Percentiles rank a stretch among this genome's conserved stretches.
Evolutionary conservation across 2,113 vertebrate species (phyloP).

Genomic region (Regulus satrapa): DNA sequence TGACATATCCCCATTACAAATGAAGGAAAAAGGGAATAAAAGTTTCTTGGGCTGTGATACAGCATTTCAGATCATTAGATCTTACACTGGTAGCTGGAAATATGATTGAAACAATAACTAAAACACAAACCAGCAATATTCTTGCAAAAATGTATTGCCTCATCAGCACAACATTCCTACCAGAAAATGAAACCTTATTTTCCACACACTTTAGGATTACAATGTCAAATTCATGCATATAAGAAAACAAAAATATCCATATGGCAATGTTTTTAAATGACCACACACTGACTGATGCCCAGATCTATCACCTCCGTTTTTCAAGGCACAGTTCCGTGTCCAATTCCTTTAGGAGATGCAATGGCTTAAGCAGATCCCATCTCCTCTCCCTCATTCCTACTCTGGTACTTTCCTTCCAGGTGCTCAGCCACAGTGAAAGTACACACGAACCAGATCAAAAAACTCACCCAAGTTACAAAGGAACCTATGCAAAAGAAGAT

Average conservation of each 20-base stretch:
- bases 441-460: background rate
- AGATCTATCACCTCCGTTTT: background rate
- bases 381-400: background rate
- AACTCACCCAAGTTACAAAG: background rate
- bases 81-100: background rate
- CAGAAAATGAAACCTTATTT: background rate
- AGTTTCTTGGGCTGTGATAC: background rate
- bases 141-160: background rate
- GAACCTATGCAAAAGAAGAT: background rate
- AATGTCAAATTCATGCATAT: background rate
- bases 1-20: background rate
- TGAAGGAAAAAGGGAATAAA: background rate
- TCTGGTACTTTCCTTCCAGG: background rate
- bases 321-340: background rate
- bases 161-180: background rate
- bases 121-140: background rate
- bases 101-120: background rate
- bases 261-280: background rate
- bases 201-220: background rate
- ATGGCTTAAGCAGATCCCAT: background rate
- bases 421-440: background rate
- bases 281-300: background rate
- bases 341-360: background rate
- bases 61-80: background rate
- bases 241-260: background rate